A percentile compares a stretch with the other conserved stretches of the same genome.
Conservation (phyloP, 2,113 vertebrate species). For the Sebastes fasciatus region DNA sequence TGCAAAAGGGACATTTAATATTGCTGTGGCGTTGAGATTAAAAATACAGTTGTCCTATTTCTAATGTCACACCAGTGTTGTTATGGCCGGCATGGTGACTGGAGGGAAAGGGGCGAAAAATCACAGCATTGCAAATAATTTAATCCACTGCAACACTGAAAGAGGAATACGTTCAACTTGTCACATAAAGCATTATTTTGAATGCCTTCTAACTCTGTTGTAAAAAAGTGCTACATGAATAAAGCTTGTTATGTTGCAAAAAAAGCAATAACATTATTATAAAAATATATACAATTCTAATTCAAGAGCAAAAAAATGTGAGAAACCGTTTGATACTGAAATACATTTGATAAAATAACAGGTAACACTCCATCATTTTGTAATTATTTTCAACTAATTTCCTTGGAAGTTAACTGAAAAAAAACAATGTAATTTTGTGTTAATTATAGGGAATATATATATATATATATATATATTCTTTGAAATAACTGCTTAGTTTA, state of each 20-base stretch:
- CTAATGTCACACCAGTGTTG: conserved; percentile 21
- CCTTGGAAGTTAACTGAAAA: no score
- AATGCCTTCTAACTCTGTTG: not conserved
- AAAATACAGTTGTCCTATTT: conserved; percentile 46
- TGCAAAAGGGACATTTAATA: conserved; percentile 71
- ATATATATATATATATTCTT: not conserved
- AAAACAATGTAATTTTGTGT: not conserved
- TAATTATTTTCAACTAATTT: not conserved
- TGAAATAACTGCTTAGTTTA: not conserved
- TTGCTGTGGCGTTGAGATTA: conserved; percentile 27
- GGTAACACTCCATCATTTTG: not conserved
- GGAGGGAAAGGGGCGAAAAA: not conserved
- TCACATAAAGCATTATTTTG: not conserved
- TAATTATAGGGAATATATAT: not conserved
- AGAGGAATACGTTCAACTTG: not conserved
- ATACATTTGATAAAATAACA: not conserved
- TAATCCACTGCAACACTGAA: not conserved
- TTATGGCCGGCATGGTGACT: not conserved
- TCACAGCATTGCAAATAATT: not conserved
- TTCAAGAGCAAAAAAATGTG: not conserved
- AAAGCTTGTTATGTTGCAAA: not conserved
- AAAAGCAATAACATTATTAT: not conserved
- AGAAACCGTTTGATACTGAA: not conserved
- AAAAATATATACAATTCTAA: not conserved
- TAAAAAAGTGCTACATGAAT: not conserved